Evolutionary conservation across 2,797 vertebrate genomes (phyloP), one percentile per base, ranked within the genome.

Genomic region (Enteromius anoplus): DNA sequence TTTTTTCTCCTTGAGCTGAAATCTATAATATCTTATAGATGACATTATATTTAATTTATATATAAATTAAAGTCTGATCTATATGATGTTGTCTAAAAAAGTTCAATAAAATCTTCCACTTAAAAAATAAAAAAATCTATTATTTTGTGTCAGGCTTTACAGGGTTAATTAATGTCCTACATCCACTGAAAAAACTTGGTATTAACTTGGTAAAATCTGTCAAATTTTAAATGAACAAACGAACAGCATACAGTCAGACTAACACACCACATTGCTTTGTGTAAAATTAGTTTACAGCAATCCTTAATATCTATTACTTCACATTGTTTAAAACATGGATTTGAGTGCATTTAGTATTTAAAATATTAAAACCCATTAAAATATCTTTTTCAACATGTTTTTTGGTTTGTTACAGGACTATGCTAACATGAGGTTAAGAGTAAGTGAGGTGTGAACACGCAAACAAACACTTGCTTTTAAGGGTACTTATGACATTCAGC

Each of bases 401-500:
- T 58, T 60, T 14, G 2, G 23, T 51, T 17, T 66, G 62, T 53
- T 26, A 21, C 66, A 78, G 12, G 69, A 19, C 8, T 32, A 26
- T 42, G 49, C 40, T 32, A 65, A 81, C 69, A 51, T 66, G 55
- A 80, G 72, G 23, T 49, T 23, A 85, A 78, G 51, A 32, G 19
- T 84, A 76, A 80, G 23, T 37, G 32, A 47, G 64, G 70, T 81
- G 53, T 29, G 40, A 19, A 77, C n/a, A 79, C 23, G 65, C 26
- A 73, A 65, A 79, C 26, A 80, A 14, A 84, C 4, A 6, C 17
- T 26, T 69, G 62, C 26, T 47, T 62, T 55, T 51, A n/a, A 23
- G 49, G 70, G 34, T 84, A 90, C 86, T 88, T 66, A 88, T 81
- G n/a, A 80, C 70, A 40, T 55, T 76, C 73, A 51, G 65, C 66